Base-by-base conservation (phyloP, 2,888 invertebrate species). In the Cerastis leucographa region DNA sequence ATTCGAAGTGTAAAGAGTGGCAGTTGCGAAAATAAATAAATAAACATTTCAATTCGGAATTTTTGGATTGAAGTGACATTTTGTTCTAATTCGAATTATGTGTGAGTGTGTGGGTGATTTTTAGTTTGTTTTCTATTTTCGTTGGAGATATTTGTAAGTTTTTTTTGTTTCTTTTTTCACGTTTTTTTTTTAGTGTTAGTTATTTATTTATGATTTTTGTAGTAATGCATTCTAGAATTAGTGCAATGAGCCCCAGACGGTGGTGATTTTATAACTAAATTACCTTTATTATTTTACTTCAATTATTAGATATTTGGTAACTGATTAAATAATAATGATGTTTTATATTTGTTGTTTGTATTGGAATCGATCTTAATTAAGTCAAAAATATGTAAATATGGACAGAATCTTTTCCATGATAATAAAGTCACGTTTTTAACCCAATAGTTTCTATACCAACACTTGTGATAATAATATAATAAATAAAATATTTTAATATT, bases 1-100 rank as follows among this genome's bases (percentile, higher is more conserved):
- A 89, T 90, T 89, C 92, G 90, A 91, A 91, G 87, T 85, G 89
- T 89, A 88, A 87, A 82, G 83, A 89, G 83, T 89, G 89, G 79
- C 83, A 81, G 72, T 86, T 70, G 73, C 74, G 56, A 64, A 86
- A 65, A 81, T 64, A 82, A 83, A 79, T 64, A 85, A 82, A 81
- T 80, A 80, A 82, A 83, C 80, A 68, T 85, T 73, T 69, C 61
- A n/a, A 74, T 62, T 81, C 81, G 76, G 66, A 74, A 73, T 69
- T 78, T 29, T 83, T 79, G 35, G 72, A 75, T 64, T 79, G 42
- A 49, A 77, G 74, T 86, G 76, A 59, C 8, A 51, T 40, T 78
- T 67, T 67, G 56, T 11, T 75, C 78, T 62, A 25, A 2, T 61
- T 61, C 22, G 61, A 42, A 68, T 71, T 62, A 85, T 89, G 78